Percentiles rank a stretch among this genome's conserved stretches.
Evolutionary conservation across 2,797 vertebrate species (phyloP).

Genomic region (Sphenodon punctatus): DNA sequence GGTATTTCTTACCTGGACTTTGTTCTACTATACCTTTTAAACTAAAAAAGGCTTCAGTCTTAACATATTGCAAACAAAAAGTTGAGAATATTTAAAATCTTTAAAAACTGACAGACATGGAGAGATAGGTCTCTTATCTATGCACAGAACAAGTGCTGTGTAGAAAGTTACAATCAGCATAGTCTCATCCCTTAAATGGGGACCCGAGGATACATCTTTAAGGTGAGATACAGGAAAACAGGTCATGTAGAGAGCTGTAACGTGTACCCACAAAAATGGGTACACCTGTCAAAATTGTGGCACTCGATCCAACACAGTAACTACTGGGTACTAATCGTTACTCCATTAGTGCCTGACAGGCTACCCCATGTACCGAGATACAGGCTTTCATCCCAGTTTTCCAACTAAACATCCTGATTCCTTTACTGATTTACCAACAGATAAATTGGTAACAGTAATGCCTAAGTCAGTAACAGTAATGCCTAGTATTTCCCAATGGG

Average conservation of each 20-base stretch:
- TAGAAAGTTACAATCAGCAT: background rate
- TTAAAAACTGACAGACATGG: background rate
- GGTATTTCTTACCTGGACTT: background rate
- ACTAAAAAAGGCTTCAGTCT: background rate
- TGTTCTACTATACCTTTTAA: background rate
- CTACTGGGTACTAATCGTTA: too few relatives aligned
- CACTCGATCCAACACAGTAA: too few relatives aligned
- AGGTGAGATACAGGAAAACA: background rate
- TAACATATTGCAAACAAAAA: background rate
- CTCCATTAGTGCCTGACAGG: too few relatives aligned
- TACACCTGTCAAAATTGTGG: too few relatives aligned
- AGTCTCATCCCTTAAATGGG: background rate
- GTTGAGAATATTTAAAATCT: background rate
- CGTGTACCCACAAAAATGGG: too few relatives aligned
- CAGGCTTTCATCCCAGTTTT: background rate
- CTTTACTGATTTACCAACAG: too few relatives aligned
- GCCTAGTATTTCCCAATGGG: too few relatives aligned
- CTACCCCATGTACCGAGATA: too few relatives aligned
- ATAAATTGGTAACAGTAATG: too few relatives aligned
- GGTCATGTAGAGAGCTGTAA: background rate
- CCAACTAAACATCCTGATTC: too few relatives aligned
- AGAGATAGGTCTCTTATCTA: background rate
- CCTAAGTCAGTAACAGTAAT: too few relatives aligned
- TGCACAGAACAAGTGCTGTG: background rate
- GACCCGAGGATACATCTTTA: background rate